Evolutionary conservation across 1,140 invertebrate species (phyloP).

Genomic region (Drosophila sp.): DNA sequence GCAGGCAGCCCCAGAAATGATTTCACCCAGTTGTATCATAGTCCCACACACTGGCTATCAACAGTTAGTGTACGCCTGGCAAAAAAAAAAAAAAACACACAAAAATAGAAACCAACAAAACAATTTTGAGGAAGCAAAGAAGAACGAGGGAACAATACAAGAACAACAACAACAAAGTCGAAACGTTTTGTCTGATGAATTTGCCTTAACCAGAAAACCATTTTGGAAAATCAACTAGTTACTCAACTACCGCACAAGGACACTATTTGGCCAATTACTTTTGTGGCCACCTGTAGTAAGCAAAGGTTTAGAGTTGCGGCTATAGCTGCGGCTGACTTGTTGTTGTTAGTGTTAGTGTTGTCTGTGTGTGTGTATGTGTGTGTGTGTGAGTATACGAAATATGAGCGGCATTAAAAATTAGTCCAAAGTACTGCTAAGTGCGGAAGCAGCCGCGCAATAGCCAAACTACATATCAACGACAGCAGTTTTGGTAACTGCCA

Average conservation of each 20-base stretch:
- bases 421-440: slow-evolving; percentile 76
- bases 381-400: slow-evolving; percentile 37
- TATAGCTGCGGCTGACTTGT: slow-evolving; percentile 23
- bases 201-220: slow-evolving; percentile 26
- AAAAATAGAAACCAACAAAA: background rate
- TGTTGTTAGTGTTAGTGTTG: slow-evolving; percentile 28
- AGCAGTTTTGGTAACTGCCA: slow-evolving; percentile 22
- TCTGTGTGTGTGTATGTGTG: background rate
- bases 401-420: slow-evolving; percentile 77
- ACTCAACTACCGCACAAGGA: slow-evolving; percentile 29
- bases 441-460: slow-evolving; percentile 48
- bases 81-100: background rate
- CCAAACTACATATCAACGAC: slow-evolving; percentile 55
- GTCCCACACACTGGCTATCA: slow-evolving; percentile 25
- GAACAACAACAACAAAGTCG: background rate
- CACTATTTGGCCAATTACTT: slow-evolving; percentile 67
- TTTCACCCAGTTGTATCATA: slow-evolving; percentile 39
- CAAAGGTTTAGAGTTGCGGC: slow-evolving; percentile 8
- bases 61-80: background rate
- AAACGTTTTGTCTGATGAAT: slow-evolving; percentile 35
- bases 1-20: slow-evolving; percentile 50
- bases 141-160: background rate
- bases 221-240: slow-evolving; percentile 36
- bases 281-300: slow-evolving; percentile 52
- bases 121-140: background rate